These are phyloP conservation scores for Leptinotarsa peninsularis DNA, from an alignment of 2,888 invertebrate species.

Conservation along the genomic window DNA sequence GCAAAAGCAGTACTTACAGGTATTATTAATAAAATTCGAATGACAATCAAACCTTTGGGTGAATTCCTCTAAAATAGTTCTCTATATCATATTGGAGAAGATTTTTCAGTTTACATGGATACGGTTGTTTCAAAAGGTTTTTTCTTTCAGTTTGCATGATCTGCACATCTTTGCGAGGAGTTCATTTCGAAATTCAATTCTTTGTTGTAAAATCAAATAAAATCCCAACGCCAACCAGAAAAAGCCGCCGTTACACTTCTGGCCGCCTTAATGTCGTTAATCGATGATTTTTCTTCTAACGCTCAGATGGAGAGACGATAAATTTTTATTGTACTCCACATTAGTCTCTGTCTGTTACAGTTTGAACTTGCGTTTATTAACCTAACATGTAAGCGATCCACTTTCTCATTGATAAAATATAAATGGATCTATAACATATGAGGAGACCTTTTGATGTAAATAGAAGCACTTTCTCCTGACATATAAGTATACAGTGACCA, in stretches of 20 bases:
- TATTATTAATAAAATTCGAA: no score
- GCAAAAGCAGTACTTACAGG: no score
- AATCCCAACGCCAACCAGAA: background rate
- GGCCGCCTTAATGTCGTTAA: slow-evolving; percentile 5
- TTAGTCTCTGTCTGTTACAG: slow-evolving; percentile 29
- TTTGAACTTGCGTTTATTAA: slow-evolving; percentile 29
- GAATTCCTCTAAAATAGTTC: no score
- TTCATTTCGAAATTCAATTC: no score
- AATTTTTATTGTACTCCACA: slow-evolving; percentile 26
- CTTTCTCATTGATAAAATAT: slow-evolving; percentile 60
- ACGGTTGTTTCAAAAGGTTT: no score
- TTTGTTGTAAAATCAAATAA: background rate
- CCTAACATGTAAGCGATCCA: slow-evolving; percentile 50
- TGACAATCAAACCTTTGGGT: no score
- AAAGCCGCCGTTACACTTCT: background rate
- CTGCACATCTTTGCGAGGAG: no score
- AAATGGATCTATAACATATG: slow-evolving; percentile 59
- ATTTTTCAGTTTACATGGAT: no score
- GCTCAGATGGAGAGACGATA: slow-evolving; percentile 16
- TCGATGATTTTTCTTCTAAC: slow-evolving; percentile 19
- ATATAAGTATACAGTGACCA: slow-evolving; percentile 44
- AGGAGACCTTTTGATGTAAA: slow-evolving; percentile 60
- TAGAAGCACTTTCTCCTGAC: slow-evolving; percentile 63
- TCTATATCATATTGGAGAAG: no score
- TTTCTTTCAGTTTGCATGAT: no score